Conservation (phyloP, 2,888 invertebrate genomes). For the Apotomis turbidana region DNA sequence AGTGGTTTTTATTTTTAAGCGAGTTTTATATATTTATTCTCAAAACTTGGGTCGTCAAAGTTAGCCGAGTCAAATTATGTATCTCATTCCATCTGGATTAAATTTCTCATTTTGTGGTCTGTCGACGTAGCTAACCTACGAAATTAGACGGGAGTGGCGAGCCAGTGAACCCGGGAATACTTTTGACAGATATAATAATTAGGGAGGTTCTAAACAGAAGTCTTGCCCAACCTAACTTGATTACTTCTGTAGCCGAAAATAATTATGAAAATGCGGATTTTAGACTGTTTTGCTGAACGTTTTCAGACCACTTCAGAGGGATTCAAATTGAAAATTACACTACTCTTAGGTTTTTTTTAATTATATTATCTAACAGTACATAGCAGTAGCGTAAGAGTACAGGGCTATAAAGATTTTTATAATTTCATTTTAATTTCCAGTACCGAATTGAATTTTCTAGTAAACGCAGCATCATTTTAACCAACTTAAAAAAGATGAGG, state of each 20-base stretch:
- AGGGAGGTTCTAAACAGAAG: slow-evolving; percentile 9
- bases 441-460: too few relatives aligned
- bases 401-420: too few relatives aligned
- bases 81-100: slow-evolving; percentile 38
- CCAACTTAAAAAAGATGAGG: too few relatives aligned
- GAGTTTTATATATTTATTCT: slow-evolving; percentile 9
- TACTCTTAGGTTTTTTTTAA: too few relatives aligned
- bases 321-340: too few relatives aligned
- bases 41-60: slow-evolving; percentile 16
- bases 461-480: too few relatives aligned
- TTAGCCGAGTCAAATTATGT: slow-evolving; percentile 30
- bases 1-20: slow-evolving; percentile 5
- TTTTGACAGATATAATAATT: slow-evolving; percentile 17
- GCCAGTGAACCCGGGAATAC: background rate
- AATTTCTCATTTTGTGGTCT: slow-evolving; percentile 32
- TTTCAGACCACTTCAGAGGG: too few relatives aligned
- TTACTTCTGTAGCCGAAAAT: slow-evolving; percentile 3
- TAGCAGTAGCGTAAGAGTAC: too few relatives aligned
- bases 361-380: too few relatives aligned
- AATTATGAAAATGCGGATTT: background rate
- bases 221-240: slow-evolving; percentile 1
- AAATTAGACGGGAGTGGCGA: slow-evolving; percentile 20
- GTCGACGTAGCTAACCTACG: slow-evolving; percentile 23
- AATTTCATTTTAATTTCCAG: too few relatives aligned
- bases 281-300: background rate